Percentiles rank a stretch among this genome's conserved stretches.
phyloP scores from a whole-genome alignment of 2,888 invertebrate species.

The Nebria salina region DNA sequence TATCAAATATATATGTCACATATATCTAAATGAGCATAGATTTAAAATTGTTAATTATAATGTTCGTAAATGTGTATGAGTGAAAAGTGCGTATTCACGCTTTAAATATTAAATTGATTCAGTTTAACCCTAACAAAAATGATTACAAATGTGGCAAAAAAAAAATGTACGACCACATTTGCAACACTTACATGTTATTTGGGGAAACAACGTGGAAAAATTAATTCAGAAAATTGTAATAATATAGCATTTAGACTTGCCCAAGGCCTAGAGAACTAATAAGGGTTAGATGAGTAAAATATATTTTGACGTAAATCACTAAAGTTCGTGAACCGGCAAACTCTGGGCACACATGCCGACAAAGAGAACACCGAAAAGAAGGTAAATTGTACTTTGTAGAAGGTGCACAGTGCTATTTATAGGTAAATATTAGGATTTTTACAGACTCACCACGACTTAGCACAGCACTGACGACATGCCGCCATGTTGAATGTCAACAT shows the following conservation, averaged over 20 bases:
- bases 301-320: conserved; percentile 24
- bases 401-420: conserved; percentile 45
- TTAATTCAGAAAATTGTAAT: conserved; percentile 29
- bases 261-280: conserved; percentile 44
- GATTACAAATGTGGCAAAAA: neutral
- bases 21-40: too few species aligned
- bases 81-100: conserved; percentile 42
- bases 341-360: conserved; percentile 25
- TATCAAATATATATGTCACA: too few species aligned
- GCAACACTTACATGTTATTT: conserved; percentile 17
- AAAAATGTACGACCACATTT: conserved; percentile 15
- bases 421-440: conserved; percentile 53
- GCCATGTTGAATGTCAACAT: conserved; percentile 92
- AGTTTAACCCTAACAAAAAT: conserved; percentile 28
- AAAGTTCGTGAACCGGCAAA: conserved; percentile 25
- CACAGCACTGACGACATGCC: conserved; percentile 96
- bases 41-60: too few species aligned
- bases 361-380: conserved; percentile 33
- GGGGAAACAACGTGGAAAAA: neutral
- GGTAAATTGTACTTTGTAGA: conserved; percentile 34
- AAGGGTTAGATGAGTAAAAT: conserved; percentile 46
- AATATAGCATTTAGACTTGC: conserved; percentile 30
- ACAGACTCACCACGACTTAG: conserved; percentile 92
- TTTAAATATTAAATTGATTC: conserved; percentile 20
- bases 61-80: conserved; percentile 14